These are phyloP conservation scores for Melieria picta DNA, from an alignment of 2,888 invertebrate genomes.

Conservation along the genomic window DNA sequence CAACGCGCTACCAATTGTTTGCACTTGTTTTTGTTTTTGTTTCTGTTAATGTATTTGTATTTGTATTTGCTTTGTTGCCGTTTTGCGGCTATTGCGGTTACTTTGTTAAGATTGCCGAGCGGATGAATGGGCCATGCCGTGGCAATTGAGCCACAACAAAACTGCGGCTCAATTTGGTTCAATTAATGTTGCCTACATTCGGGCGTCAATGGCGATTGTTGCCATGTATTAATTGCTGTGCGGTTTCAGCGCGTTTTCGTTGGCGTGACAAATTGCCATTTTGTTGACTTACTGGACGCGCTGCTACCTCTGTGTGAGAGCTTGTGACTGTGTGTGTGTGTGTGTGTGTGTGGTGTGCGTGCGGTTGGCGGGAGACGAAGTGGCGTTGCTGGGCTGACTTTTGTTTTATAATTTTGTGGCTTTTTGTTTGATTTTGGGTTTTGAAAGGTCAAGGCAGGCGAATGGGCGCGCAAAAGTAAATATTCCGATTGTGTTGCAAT, in stretches of 20 bases:
- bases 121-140: too few relatives aligned
- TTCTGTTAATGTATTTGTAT: neutral
- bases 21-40: neutral
- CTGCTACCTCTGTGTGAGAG: neutral
- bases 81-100: too few relatives aligned
- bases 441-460: too few relatives aligned
- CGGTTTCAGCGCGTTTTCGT: neutral
- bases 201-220: slow-evolving; percentile 3
- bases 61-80: neutral
- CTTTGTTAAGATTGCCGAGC: too few relatives aligned
- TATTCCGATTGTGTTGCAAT: too few relatives aligned
- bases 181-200: too few relatives aligned
- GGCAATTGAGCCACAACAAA: too few relatives aligned
- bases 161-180: too few relatives aligned
- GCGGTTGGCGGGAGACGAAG: neutral
- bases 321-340: neutral
- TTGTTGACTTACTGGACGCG: slow-evolving; percentile 9
- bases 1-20: neutral
- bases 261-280: slow-evolving; percentile 26
- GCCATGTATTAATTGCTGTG: neutral
- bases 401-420: too few relatives aligned
- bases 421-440: too few relatives aligned
- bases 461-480: too few relatives aligned
- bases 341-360: neutral
- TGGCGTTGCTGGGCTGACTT: too few relatives aligned